Evolutionary conservation across 1,140 invertebrate species (phyloP), one percentile per base, ranked within the genome.

Genomic region (Philotrypesis tridentata): DNA sequence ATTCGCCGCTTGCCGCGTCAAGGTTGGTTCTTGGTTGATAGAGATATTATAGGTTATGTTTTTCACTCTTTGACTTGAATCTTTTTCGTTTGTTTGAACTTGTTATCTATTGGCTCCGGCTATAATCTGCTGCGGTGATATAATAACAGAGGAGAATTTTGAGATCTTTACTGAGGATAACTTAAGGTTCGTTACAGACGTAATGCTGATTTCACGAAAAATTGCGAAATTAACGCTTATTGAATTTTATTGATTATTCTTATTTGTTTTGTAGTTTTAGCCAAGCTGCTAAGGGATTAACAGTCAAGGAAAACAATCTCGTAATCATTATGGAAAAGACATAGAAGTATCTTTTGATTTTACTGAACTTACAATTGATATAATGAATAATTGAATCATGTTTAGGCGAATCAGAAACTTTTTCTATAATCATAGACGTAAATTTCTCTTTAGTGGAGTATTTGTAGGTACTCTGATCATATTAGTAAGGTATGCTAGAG

Each of bases 371-470:
- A 55, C 4, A n/a, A 55, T 65, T 65, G 4, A 21, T 29, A 43
- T 40, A 29, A 83, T 79, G 61, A 21, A 60, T 82, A 71, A 67
- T n/a, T 83, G 60, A 83, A 72, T 31, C 70, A 96, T 97, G 94
- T 95, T 97, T 90, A 94, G 94, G 27, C 93, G 93, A 84, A 87
- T 97, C 27, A 94, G 93, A 91, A 93, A 93, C 80, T 97, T 98
- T 90, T 90, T 97, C 27, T 94, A 94, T 85, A 94, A 96, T 37
- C 96, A 98, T 88, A 95, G 93, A 82, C 94, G 94, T 84, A 97
- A 97, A 89, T 95, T 96, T 79, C 87, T 97, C 40, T 91, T 97
- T 23, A 93, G 95, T 63, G 95, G 96, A 80, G 93, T 95, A 17
- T 85, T 97, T n/a, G 90, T 97, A 85, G 95, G 96, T 73, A 95